Conservation (phyloP, 2,888 invertebrate species). For the Carcina quercana region DNA sequence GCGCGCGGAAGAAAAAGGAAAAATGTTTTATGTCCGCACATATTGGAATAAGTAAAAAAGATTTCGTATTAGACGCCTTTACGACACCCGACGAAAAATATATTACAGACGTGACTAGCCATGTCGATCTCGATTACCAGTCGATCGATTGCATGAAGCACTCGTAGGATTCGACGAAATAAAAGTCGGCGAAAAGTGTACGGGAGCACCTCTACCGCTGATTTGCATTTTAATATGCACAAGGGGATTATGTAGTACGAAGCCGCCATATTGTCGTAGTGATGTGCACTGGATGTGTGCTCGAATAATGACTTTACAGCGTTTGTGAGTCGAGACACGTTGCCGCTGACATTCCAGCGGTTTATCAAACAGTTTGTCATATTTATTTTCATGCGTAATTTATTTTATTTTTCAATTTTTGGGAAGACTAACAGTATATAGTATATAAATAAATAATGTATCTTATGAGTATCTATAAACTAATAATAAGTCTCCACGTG, state of each 20-base stretch:
- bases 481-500: no score
- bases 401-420: no score
- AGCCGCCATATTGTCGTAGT: conserved; percentile 52
- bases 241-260: conserved; percentile 43
- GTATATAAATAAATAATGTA: no score
- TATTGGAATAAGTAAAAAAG: conserved; percentile 57
- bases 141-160: no score
- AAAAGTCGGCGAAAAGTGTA: conserved; percentile 37
- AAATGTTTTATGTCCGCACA: conserved; percentile 41
- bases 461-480: no score
- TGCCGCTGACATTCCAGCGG: no score
- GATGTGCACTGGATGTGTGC: conserved; percentile 17
- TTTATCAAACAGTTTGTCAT: no score
- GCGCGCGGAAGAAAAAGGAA: conserved; percentile 28
- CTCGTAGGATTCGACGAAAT: conserved; percentile 27
- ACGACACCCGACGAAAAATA: conserved; percentile 49
- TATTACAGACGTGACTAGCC: conserved; percentile 59
- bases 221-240: conserved; percentile 72
- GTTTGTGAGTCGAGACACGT: background rate
- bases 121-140: conserved; percentile 42
- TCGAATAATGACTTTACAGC: no score
- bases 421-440: no score
- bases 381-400: no score
- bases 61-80: conserved; percentile 52
- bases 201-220: conserved; percentile 32